These are phyloP conservation scores for Zingel zingel DNA, from an alignment of 2,113 vertebrate species.

Conservation along the genomic window DNA sequence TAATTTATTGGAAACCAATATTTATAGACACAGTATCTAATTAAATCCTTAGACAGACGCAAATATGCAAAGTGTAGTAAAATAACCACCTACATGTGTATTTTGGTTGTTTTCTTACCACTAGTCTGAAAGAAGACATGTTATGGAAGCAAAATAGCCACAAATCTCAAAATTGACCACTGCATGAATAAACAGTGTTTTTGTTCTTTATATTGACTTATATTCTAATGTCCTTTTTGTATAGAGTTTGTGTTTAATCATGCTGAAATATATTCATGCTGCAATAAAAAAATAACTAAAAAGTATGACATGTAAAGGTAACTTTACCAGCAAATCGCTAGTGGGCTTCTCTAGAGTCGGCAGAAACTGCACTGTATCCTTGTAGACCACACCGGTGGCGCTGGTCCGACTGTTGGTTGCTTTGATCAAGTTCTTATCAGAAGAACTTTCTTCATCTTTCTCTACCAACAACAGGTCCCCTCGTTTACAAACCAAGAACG, in stretches of 20 bases:
- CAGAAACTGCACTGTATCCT: constrained; percentile 84
- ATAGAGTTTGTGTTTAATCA: neutral
- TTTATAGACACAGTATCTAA: too few relatives aligned
- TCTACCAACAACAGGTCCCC: constrained; percentile 90
- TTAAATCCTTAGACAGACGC: too few relatives aligned
- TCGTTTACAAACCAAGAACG: constrained; percentile 85
- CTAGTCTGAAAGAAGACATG: too few relatives aligned
- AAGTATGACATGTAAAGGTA: neutral
- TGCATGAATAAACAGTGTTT: too few relatives aligned
- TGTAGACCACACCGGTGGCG: constrained; percentile 84
- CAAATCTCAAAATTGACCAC: too few relatives aligned
- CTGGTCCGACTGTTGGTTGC: constrained; percentile 88
- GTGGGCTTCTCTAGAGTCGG: constrained; percentile 87
- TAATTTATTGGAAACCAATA: too few relatives aligned
- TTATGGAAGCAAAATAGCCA: too few relatives aligned
- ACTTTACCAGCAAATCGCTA: constrained; percentile 87
- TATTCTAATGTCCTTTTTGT: neutral
- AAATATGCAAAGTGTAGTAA: too few relatives aligned
- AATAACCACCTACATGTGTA: too few relatives aligned
- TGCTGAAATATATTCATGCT: neutral
- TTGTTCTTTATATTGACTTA: neutral
- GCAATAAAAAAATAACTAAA: neutral
- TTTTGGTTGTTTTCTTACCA: too few relatives aligned
- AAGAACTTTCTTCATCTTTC: constrained; percentile 72
- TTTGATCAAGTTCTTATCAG: constrained; percentile 78